Evolutionary conservation across 2,113 vertebrate genomes (phyloP).

Genomic region (Crotalus viridis): DNA sequence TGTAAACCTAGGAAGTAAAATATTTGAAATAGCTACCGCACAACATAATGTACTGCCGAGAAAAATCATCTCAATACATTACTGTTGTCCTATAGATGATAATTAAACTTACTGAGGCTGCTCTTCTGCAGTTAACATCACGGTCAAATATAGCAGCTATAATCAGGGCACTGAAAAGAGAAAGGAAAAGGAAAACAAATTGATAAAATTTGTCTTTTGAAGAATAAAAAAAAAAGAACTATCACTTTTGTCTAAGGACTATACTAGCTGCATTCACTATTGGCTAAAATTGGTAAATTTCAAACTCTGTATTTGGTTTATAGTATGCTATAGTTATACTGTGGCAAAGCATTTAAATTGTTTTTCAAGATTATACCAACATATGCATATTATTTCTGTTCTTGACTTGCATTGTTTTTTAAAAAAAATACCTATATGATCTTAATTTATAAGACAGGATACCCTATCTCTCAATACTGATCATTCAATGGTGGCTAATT

Average conservation of each 20-base stretch:
- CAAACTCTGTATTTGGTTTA: background rate
- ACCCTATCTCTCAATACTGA: background rate
- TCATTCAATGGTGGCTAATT: background rate
- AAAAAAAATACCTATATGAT: background rate
- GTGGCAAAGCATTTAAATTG: background rate
- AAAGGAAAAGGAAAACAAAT: background rate
- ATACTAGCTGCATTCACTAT: background rate
- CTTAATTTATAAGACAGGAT: background rate
- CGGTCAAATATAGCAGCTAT: slow-evolving; percentile 86
- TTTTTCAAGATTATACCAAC: background rate
- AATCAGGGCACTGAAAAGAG: slow-evolving; percentile 76
- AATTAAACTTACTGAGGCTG: slow-evolving; percentile 90
- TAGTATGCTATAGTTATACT: background rate
- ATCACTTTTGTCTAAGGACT: background rate
- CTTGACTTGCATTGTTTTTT: background rate
- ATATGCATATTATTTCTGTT: too few species aligned
- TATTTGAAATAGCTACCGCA: background rate
- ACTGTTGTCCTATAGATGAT: background rate
- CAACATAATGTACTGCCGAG: background rate
- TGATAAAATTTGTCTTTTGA: background rate
- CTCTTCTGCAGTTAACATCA: slow-evolving; percentile 85
- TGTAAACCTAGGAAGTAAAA: background rate
- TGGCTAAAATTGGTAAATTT: background rate
- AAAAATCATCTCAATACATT: background rate
- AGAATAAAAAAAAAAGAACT: background rate